A percentile compares a stretch with the other conserved stretches of the same genome.
Evolutionary conservation across 2,888 invertebrate species (phyloP).

Genomic region (Acleris holmiana): DNA sequence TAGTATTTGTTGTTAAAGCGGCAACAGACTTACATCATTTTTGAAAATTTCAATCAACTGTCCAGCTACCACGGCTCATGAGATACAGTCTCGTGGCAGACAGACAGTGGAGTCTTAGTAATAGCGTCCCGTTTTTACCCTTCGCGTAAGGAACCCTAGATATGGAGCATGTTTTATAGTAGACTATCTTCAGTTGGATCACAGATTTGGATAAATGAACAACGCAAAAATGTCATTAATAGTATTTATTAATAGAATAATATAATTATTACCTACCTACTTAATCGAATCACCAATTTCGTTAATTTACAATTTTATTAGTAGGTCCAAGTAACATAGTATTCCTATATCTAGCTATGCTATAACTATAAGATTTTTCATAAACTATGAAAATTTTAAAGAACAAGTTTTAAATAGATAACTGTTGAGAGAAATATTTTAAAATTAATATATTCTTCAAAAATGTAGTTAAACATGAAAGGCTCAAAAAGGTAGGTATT

Average conservation of each 20-base stretch:
- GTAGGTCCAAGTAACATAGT: conserved; percentile 23
- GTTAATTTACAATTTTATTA: conserved; percentile 21
- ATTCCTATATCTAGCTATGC: conserved; percentile 29
- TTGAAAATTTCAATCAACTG: too few species aligned
- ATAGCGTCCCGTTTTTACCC: too few species aligned
- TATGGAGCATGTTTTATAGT: too few species aligned
- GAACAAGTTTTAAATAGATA: conserved; percentile 33
- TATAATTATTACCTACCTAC: conserved; percentile 34
- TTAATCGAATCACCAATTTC: conserved; percentile 28
- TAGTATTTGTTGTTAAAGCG: too few species aligned
- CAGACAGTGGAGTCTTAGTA: too few species aligned
- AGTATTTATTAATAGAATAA: conserved; percentile 24
- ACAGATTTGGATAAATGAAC: background rate
- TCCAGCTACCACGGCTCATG: too few species aligned
- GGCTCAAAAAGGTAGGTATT: conserved; percentile 3
- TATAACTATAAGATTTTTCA: conserved; percentile 32
- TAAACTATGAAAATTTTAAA: conserved; percentile 37
- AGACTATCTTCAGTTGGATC: background rate
- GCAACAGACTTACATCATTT: too few species aligned
- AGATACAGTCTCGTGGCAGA: too few species aligned
- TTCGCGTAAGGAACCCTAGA: too few species aligned
- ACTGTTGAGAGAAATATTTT: conserved; percentile 28
- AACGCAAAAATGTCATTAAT: conserved; percentile 19
- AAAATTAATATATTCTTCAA: conserved; percentile 28
- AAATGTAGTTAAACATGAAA: conserved; percentile 29